Evolutionary conservation across 1,140 invertebrate genomes (phyloP).

Genomic region (Heliothis virescens): DNA sequence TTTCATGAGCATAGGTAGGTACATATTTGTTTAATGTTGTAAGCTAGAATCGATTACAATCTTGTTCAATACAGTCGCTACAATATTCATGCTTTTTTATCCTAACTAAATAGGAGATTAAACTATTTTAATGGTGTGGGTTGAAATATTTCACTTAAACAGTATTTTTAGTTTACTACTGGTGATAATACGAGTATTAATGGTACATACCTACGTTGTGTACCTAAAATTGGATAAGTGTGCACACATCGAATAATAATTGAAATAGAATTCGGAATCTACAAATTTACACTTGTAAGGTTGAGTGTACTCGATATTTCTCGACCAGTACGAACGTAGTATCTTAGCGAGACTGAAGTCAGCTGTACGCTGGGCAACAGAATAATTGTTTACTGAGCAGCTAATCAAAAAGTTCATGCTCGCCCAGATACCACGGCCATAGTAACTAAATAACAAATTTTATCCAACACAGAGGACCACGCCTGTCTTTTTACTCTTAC

Average conservation of each 20-base stretch:
- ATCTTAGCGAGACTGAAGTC: too few relatives aligned
- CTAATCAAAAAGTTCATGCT: too few relatives aligned
- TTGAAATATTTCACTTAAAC: background rate
- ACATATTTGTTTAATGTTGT: background rate
- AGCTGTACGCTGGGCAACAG: too few relatives aligned
- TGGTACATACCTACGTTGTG: background rate
- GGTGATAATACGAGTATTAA: background rate
- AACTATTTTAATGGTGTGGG: too few relatives aligned
- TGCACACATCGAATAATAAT: background rate
- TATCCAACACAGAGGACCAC: background rate
- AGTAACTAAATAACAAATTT: background rate
- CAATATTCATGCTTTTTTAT: background rate
- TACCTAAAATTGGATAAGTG: background rate
- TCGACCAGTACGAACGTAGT: background rate
- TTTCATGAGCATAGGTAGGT: slow-evolving; percentile 3
- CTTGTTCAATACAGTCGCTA: background rate
- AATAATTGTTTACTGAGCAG: background rate
- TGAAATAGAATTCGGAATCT: background rate
- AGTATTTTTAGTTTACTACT: background rate
- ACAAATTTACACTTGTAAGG: background rate
- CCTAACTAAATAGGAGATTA: background rate
- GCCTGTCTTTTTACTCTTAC: background rate
- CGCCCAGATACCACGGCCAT: too few relatives aligned
- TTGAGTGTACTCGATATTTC: background rate
- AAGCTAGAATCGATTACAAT: slow-evolving; percentile 13